Evolutionary conservation across 2,113 vertebrate species (phyloP).

Genomic region (Bufo bufo): DNA sequence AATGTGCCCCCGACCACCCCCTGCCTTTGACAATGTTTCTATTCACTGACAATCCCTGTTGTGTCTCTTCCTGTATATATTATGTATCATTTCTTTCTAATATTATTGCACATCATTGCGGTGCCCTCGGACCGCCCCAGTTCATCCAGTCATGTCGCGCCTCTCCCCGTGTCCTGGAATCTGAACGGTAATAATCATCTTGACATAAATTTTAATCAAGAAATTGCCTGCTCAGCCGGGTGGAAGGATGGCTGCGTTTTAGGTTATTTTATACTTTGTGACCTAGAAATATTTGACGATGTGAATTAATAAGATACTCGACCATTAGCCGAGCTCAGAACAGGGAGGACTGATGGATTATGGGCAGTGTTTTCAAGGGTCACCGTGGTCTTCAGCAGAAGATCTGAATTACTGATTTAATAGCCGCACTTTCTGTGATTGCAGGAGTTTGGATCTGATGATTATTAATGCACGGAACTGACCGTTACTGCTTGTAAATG

Average conservation of each 20-base stretch:
- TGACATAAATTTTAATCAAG: conserved; percentile 20
- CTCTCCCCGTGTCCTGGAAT: background rate
- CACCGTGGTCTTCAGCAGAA: background rate
- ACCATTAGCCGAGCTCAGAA: background rate
- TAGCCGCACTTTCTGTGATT: background rate
- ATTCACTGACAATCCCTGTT: background rate
- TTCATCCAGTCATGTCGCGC: background rate
- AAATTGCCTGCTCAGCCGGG: conserved; percentile 5
- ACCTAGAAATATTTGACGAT: conserved; percentile 23
- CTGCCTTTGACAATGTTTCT: background rate
- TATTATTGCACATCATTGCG: conserved; percentile 6
- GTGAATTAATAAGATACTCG: conserved; percentile 22
- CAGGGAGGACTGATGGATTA: background rate
- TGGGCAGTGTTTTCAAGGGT: conserved; percentile 9
- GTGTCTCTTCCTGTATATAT: background rate
- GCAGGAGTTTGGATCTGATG: background rate
- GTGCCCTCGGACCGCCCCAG: background rate
- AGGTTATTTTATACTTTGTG: conserved; percentile 33
- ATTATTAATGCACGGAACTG: conserved; percentile 8
- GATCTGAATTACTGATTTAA: conserved; percentile 9
- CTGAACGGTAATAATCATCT: background rate
- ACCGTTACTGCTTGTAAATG: background rate
- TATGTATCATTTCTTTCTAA: background rate
- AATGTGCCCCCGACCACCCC: background rate
- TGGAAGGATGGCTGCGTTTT: conserved; percentile 7